phyloP scores from a whole-genome alignment of 2,113 vertebrate genomes.

The Azemiops feae region DNA sequence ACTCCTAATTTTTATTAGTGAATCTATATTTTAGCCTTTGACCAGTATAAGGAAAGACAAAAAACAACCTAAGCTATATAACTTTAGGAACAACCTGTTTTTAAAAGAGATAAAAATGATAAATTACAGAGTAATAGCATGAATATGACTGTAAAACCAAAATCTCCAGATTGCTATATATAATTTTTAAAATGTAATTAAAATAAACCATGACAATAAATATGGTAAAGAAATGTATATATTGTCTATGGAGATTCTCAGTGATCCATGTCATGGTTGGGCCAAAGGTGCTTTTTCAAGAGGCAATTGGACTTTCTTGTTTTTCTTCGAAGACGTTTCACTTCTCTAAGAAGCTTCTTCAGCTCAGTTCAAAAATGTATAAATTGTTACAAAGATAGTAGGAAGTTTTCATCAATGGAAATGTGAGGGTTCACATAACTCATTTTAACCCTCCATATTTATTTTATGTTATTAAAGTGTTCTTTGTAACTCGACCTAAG shows the following conservation, averaged over 20 bases:
- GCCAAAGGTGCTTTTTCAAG: too few relatives aligned
- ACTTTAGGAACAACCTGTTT: not conserved
- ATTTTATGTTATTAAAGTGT: not conserved
- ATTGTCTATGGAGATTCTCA: not conserved
- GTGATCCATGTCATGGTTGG: too few relatives aligned
- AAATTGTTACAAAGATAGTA: not conserved
- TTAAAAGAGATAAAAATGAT: not conserved
- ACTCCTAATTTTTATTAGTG: not conserved
- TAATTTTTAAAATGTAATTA: not conserved
- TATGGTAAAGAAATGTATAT: not conserved
- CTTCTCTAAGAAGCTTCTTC: too few relatives aligned
- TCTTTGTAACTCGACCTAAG: not conserved
- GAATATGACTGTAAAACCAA: not conserved
- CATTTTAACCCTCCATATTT: not conserved
- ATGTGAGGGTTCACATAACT: not conserved
- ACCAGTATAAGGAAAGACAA: not conserved
- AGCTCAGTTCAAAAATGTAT: not conserved
- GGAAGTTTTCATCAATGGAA: not conserved
- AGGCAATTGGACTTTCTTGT: too few relatives aligned
- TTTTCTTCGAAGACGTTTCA: too few relatives aligned
- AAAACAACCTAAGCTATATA: not conserved
- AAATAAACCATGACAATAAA: not conserved
- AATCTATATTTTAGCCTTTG: not conserved
- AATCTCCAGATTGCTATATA: not conserved
- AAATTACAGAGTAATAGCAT: not conserved